A percentile compares a stretch with the other conserved stretches of the same genome.
Evolutionary conservation across 2,113 vertebrate species (phyloP).

Genomic region (Myiozetetes cayanensis): DNA sequence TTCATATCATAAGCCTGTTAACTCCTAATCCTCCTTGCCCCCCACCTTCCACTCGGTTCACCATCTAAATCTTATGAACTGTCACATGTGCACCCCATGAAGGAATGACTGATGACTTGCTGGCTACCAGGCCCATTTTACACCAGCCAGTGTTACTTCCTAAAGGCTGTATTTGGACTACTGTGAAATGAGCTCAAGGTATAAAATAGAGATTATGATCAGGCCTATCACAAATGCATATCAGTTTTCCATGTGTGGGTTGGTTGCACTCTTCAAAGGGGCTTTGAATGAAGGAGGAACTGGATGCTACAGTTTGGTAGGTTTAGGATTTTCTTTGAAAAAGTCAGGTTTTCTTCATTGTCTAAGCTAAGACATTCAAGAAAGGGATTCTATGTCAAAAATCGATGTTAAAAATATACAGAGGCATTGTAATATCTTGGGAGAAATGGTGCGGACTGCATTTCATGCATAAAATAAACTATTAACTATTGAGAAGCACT

Average conservation of each 20-base stretch:
- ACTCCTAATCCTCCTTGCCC: not conserved
- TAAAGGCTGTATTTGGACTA: not conserved
- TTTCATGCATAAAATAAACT: not conserved
- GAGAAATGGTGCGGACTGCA: not conserved
- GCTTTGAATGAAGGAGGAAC: not conserved
- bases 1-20: not conserved
- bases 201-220: not conserved
- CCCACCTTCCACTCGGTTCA: not conserved
- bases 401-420: not conserved
- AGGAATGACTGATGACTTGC: not conserved
- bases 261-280: not conserved
- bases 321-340: not conserved
- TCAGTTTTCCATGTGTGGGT: not conserved
- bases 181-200: not conserved
- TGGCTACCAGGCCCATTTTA: not conserved
- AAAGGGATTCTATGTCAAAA: not conserved
- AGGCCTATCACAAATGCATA: not conserved
- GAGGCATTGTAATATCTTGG: not conserved
- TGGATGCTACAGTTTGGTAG: not conserved
- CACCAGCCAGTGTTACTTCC: not conserved
- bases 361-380: not conserved
- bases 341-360: not conserved
- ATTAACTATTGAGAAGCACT: not conserved
- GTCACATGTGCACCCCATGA: fast-evolving
- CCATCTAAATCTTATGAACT: not conserved